Base-by-base conservation (phyloP, 2,888 invertebrate species). In the Tanytarsus gracilentus region DNA sequence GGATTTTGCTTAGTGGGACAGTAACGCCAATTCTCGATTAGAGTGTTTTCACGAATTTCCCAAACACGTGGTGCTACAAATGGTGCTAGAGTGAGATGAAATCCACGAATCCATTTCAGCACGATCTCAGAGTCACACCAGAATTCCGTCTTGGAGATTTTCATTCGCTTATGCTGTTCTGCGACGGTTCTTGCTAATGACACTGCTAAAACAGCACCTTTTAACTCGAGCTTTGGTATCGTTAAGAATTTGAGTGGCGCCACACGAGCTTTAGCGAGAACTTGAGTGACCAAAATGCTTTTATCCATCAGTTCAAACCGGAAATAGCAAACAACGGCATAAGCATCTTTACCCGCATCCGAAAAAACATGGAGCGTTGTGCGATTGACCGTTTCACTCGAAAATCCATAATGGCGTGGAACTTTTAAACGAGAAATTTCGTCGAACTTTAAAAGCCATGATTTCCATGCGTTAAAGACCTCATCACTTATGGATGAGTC, bases 1-100 rank as follows among this genome's bases (percentile, higher is more conserved):
- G 63, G 60, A 52, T 66, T 67, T 11, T 62, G 33, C 4, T 52
- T 40, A 0, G 66, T 65, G 2, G 67, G 66, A 4, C 69, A 62
- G 61, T 67, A 68, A 21, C 62, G 50, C 69, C 68, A 69, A 4
- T 68, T 64, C 1, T 53, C 21, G 2, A 52, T 8, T 1, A 11
- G 6, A 3, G 61, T 26, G 8, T 2, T n/a, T 18, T 61, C 40
- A 7, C 8, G 33, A 4, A 33, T 33, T 33, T 33, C 33, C 3
- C 11, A 2, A 5, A 33, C 33, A 4, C 33, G 2, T 5, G 33
- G 33, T 4, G 33, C 33, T 33, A 33, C 33, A 5, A 33, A 33
- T 33, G 9, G 33, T 33, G 9, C 11, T 33, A 33, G 6, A 33
- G 11, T 9, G n/a, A 33, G 2, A 33, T n/a, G 9, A 3, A n/a